Conservation (phyloP, 2,888 invertebrate genomes). For the Tipula vernalis region DNA sequence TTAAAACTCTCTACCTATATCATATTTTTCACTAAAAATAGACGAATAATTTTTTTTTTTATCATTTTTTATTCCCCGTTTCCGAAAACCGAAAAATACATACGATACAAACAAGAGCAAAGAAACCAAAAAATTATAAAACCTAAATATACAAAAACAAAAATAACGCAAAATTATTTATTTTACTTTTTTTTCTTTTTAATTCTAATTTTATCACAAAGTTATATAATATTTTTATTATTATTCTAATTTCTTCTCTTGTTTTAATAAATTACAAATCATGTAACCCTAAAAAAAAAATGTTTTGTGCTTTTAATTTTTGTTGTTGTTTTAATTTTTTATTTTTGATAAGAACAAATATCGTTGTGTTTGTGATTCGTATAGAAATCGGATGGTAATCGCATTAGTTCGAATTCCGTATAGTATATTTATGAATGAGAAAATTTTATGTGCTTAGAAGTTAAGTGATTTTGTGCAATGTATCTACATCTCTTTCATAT, state of each 20-base stretch:
- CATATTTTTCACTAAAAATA: neutral
- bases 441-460: neutral
- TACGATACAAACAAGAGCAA: neutral
- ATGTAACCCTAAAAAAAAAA: neutral
- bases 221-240: neutral
- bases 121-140: neutral
- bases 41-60: neutral
- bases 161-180: neutral
- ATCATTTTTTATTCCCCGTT: neutral
- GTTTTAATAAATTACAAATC: neutral
- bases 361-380: neutral
- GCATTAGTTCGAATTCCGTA: neutral
- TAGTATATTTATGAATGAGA: neutral
- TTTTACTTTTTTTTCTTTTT: neutral
- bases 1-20: neutral
- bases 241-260: neutral
- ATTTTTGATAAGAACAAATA: neutral
- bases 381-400: neutral
- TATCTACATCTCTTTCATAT: neutral
- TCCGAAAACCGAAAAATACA: neutral
- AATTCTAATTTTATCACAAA: neutral
- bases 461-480: neutral
- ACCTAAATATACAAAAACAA: neutral
- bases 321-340: neutral
- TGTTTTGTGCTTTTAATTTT: neutral